Percentiles rank a stretch among this genome's conserved stretches.
phyloP scores from a whole-genome alignment of 1,140 invertebrate species.

The Diplogasteroides magnus region DNA sequence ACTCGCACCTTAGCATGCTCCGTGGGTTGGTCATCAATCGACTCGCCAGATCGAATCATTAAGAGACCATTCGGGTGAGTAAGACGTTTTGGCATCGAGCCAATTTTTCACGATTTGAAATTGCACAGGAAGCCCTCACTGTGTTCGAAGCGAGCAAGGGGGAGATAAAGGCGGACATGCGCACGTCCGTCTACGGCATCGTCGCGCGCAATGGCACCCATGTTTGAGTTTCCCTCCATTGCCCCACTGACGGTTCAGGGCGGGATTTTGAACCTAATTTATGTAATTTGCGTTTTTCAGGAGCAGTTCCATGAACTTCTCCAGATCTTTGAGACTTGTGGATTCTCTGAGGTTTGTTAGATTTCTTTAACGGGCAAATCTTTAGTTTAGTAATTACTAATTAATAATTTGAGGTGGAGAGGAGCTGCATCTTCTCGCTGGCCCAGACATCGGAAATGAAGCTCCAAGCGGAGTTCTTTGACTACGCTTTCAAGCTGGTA shows the following conservation, averaged over 20 bases:
- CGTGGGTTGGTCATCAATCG: slow-evolving; percentile 74
- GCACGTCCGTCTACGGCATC: slow-evolving; percentile 70
- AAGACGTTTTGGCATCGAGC: slow-evolving; percentile 26
- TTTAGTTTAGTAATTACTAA: too few species aligned
- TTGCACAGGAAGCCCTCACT: neutral
- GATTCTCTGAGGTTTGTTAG: slow-evolving; percentile 63
- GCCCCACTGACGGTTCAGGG: too few species aligned
- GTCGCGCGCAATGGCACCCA: slow-evolving; percentile 70
- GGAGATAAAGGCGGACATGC: slow-evolving; percentile 78
- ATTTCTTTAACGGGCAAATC: too few species aligned
- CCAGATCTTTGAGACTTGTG: slow-evolving; percentile 73
- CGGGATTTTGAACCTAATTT: neutral
- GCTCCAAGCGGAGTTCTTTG: slow-evolving; percentile 71
- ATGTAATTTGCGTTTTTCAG: slow-evolving; percentile 36
- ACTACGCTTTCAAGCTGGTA: slow-evolving; percentile 73
- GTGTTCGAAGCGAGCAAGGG: slow-evolving; percentile 64
- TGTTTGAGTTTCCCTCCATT: too few species aligned
- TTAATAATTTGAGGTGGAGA: neutral
- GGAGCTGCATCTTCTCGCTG: slow-evolving; percentile 74
- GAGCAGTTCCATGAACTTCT: slow-evolving; percentile 72
- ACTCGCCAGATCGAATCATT: slow-evolving; percentile 74
- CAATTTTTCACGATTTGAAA: slow-evolving; percentile 66
- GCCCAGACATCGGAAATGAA: slow-evolving; percentile 70
- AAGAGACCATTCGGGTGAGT: slow-evolving; percentile 72
- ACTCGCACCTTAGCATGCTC: slow-evolving; percentile 70